Evolutionary conservation across 2,797 vertebrate species (phyloP).

Genomic region (Potorous gilbertii): DNA sequence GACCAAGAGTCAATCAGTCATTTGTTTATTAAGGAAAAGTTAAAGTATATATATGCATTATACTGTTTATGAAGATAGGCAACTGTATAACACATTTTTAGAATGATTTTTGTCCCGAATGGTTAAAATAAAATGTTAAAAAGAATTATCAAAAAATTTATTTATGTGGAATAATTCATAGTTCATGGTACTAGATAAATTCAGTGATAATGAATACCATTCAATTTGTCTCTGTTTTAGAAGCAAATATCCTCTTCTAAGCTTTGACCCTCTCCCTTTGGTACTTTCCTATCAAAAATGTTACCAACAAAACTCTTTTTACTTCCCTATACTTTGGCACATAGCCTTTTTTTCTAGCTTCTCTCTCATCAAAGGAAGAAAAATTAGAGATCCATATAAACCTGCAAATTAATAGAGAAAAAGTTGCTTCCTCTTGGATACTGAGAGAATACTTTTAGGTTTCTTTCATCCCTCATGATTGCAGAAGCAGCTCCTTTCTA

Average conservation of each 20-base stretch:
- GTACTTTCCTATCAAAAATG: neutral
- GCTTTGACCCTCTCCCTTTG: neutral
- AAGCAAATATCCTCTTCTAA: neutral
- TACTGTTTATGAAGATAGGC: neutral
- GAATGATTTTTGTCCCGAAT: neutral
- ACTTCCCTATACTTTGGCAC: constrained; percentile 15
- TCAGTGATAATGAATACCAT: neutral
- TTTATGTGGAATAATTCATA: neutral
- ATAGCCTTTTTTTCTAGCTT: neutral
- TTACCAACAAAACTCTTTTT: neutral
- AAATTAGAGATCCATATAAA: constrained; percentile 7
- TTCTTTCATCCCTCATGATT: neutral
- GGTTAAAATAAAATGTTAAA: neutral
- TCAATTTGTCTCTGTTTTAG: neutral
- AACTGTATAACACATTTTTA: neutral
- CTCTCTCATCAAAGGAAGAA: constrained; percentile 16
- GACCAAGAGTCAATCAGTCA: neutral
- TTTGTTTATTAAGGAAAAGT: neutral
- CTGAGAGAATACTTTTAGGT: neutral
- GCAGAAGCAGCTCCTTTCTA: neutral
- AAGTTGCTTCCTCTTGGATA: neutral
- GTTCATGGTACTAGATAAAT: neutral
- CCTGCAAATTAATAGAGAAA: constrained; percentile 2
- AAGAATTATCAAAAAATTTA: neutral
- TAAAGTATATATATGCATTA: neutral